A percentile compares a stretch with the other conserved stretches of the same genome.
Conservation (phyloP, 2,888 invertebrate genomes). For the Epicampocera succincta region DNA sequence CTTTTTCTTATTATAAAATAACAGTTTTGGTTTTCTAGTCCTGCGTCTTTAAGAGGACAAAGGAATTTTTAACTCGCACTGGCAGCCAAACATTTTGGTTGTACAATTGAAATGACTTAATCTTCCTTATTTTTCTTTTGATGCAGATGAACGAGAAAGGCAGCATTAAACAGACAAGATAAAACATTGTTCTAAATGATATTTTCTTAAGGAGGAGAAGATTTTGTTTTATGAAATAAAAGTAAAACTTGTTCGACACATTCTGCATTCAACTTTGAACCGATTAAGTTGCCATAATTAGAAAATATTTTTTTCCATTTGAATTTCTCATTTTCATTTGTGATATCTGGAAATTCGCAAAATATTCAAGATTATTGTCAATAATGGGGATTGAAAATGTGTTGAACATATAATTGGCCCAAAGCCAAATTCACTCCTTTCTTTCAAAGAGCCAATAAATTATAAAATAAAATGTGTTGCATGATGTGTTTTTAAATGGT, state of each 20-base stretch:
- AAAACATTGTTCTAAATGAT: constrained; percentile 17
- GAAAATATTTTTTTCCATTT: background rate
- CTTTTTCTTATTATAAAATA: constrained; percentile 53
- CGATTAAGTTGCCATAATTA: constrained; percentile 8
- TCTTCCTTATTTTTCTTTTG: constrained; percentile 12
- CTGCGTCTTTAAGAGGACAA: constrained; percentile 42
- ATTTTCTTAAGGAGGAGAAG: background rate
- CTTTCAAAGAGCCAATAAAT: background rate
- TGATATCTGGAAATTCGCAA: constrained; percentile 15
- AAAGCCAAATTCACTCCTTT: constrained; percentile 46
- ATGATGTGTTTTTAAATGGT: background rate
- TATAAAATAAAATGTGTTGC: constrained; percentile 11
- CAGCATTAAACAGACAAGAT: constrained; percentile 25
- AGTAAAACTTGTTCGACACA: constrained; percentile 16
- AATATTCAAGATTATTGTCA: constrained; percentile 19
- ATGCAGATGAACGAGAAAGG: background rate
- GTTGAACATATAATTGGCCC: constrained; percentile 44
- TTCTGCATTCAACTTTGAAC: constrained; percentile 11
- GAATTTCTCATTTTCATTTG: background rate
- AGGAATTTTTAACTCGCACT: constrained; percentile 24
- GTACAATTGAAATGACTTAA: constrained; percentile 23
- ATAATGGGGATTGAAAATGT: constrained; percentile 19
- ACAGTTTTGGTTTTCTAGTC: constrained; percentile 55
- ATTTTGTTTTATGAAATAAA: constrained; percentile 1
- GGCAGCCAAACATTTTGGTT: constrained; percentile 1